phyloP scores from a whole-genome alignment of 2,113 vertebrate species.

The Rafetus swinhoei region DNA sequence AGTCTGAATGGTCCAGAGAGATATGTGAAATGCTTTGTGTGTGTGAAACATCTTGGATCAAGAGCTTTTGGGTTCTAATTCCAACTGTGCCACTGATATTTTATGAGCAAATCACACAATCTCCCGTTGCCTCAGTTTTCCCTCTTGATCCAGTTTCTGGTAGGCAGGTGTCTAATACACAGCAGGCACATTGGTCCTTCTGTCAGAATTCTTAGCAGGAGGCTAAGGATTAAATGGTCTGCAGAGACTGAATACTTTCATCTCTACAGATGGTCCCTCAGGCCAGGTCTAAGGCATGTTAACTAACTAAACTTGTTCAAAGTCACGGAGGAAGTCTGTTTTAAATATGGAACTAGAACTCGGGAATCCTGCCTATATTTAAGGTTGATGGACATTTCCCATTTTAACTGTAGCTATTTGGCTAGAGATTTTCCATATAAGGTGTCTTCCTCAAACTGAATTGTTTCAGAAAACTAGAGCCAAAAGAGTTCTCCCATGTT shows the following conservation, averaged over 20 bases:
- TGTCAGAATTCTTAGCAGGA: neutral
- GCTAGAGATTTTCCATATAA: neutral
- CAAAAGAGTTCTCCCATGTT: neutral
- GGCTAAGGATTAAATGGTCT: neutral
- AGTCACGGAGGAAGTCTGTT: neutral
- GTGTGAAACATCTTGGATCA: neutral
- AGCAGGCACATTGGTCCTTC: neutral
- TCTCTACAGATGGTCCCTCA: neutral
- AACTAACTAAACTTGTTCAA: neutral
- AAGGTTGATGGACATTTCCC: conserved; percentile 44
- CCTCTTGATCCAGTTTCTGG: neutral
- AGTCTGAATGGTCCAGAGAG: neutral
- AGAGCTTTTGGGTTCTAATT: neutral
- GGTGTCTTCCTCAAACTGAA: neutral
- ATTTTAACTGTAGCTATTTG: neutral
- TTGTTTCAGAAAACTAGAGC: neutral
- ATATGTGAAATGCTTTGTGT: neutral
- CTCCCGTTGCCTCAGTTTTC: neutral
- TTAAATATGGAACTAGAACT: neutral
- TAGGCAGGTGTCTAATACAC: neutral
- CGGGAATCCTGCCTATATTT: neutral
- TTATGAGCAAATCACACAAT: neutral
- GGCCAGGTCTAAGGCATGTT: neutral
- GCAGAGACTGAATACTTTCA: neutral
- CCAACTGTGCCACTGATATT: neutral